phyloP scores from a whole-genome alignment of 2,797 vertebrate species.

The Tragopan temminckii region DNA sequence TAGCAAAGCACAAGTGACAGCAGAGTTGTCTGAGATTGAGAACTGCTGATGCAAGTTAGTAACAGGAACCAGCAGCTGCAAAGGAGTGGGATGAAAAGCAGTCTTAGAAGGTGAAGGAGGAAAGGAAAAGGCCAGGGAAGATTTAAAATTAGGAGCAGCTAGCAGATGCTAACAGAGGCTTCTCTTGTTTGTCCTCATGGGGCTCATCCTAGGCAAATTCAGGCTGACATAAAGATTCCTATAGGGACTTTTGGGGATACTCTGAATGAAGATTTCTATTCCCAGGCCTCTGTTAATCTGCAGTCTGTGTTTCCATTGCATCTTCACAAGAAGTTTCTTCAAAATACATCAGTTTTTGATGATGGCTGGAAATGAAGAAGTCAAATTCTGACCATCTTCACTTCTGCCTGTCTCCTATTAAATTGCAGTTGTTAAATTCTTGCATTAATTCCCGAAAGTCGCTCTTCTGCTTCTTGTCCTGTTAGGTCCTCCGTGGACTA shows the following conservation, averaged over 20 bases:
- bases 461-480: background rate
- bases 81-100: slow-evolving; percentile 43
- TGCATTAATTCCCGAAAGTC: background rate
- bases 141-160: slow-evolving; percentile 15
- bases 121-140: slow-evolving; percentile 14
- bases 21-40: slow-evolving; percentile 17
- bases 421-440: background rate
- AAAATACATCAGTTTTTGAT: background rate
- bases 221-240: background rate
- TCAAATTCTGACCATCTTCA: background rate
- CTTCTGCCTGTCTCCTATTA: background rate
- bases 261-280: background rate
- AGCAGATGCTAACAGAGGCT: slow-evolving; percentile 19
- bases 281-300: background rate
- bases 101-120: background rate
- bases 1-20: background rate
- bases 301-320: background rate
- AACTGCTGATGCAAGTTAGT: slow-evolving; percentile 40
- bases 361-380: background rate
- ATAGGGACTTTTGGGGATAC: background rate
- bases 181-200: background rate
- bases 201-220: background rate
- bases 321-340: background rate
- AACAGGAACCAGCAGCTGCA: slow-evolving; percentile 54
- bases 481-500: background rate